These are phyloP conservation scores for Charina bottae DNA, from an alignment of 2,113 vertebrate genomes.

Conservation along the genomic window DNA sequence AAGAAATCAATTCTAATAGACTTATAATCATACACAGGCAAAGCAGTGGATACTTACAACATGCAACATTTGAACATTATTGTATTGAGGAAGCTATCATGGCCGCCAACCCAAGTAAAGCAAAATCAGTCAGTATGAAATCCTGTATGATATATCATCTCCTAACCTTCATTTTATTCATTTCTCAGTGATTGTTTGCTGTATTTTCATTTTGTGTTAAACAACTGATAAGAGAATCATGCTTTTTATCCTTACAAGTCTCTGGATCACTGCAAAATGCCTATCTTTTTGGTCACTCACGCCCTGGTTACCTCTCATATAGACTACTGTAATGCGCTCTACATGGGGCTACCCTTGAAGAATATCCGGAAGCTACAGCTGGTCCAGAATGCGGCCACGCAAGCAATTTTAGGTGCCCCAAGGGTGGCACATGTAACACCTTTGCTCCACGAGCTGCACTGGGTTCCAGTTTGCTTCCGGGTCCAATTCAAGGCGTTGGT, in stretches of 20 bases:
- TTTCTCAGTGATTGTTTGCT: background rate
- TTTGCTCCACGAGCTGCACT: too few relatives aligned
- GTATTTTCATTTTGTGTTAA: background rate
- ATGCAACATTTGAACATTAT: background rate
- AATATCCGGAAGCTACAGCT: too few relatives aligned
- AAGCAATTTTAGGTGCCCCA: too few relatives aligned
- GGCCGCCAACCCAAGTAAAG: background rate
- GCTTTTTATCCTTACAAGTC: background rate
- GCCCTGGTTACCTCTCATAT: too few relatives aligned
- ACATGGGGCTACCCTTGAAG: too few relatives aligned
- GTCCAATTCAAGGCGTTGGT: too few relatives aligned
- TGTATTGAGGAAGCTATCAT: background rate
- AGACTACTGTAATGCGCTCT: too few relatives aligned
- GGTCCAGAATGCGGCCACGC: too few relatives aligned
- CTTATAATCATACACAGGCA: background rate
- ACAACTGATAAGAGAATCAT: background rate
- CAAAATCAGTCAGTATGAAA: background rate
- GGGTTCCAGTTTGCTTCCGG: too few relatives aligned
- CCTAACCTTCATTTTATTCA: background rate
- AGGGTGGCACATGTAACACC: too few relatives aligned
- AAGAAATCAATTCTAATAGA: background rate
- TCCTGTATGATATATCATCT: background rate
- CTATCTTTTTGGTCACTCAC: too few relatives aligned
- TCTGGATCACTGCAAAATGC: slow-evolving; percentile 16
- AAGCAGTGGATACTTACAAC: background rate